Conservation (phyloP, 2,888 invertebrate species). For the Drosophila glabriapex region DNA sequence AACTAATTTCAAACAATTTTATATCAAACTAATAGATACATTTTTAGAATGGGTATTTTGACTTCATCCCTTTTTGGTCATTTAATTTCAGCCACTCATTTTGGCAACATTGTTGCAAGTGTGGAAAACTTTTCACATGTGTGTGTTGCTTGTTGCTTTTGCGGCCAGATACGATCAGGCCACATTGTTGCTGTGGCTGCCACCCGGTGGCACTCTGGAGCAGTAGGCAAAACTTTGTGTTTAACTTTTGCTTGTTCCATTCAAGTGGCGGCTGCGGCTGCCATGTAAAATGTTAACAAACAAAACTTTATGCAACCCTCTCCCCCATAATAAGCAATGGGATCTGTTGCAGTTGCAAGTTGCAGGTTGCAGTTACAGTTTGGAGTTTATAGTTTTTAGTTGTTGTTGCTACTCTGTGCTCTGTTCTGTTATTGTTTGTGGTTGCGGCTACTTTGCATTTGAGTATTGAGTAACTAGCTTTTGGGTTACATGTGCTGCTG, state of each 20-base stretch:
- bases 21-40: background rate
- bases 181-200: slow-evolving; percentile 49
- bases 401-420: slow-evolving; percentile 25
- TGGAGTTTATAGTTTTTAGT: slow-evolving; percentile 10
- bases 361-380: slow-evolving; percentile 21
- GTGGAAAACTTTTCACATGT: slow-evolving; percentile 35
- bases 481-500: slow-evolving; percentile 43
- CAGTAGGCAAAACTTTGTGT: slow-evolving; percentile 64
- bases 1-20: background rate
- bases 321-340: slow-evolving; percentile 28
- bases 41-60: background rate
- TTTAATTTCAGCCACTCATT: slow-evolving; percentile 8
- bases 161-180: slow-evolving; percentile 35
- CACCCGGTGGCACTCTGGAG: slow-evolving; percentile 24
- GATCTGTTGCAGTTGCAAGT: slow-evolving; percentile 36
- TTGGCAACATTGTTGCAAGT: slow-evolving; percentile 47
- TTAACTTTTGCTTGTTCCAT: slow-evolving; percentile 75
- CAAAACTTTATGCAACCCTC: slow-evolving; percentile 60
- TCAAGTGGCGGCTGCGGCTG: slow-evolving; percentile 61
- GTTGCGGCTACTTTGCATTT: slow-evolving; percentile 25
- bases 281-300: slow-evolving; percentile 67
- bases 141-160: slow-evolving; percentile 25
- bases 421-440: slow-evolving; percentile 56
- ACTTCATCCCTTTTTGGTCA: slow-evolving; percentile 23
- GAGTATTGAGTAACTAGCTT: slow-evolving; percentile 14